Evolutionary conservation across 92 coral and sea anemone genomes (phyloP), one percentile per base, ranked within the genome.

Genomic region (Nematostella vectensis): DNA sequence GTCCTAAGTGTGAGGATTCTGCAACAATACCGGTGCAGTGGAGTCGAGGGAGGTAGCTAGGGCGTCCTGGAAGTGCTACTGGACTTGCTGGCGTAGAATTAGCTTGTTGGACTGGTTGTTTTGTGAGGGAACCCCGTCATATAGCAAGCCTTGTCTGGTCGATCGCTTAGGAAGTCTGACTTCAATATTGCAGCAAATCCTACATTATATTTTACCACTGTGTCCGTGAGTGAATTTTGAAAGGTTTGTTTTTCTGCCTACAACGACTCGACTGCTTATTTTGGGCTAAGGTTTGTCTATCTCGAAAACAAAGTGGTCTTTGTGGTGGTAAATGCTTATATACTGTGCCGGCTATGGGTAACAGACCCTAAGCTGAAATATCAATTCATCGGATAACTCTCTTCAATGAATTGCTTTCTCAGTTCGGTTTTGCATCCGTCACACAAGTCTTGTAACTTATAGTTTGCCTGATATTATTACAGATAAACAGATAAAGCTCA

Each of bases 1-100:
- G 56, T 22, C 30, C 31, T 17, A 53, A 53, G 25, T 23, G 27
- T 33, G 40, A 15, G 40, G 40, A 33, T 33, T 33, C 40, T 33
- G 6, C 40, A 33, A 33, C 8, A 15, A 33, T 33, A 6, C 40
- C 15, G 6, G 40, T 33, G 40, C 8, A 33, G 6, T 33, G 6
- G 40, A n/a, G 8, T 33, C 40, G 15, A 15, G 15, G 40, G 15
- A 33, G 15, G 40, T 33, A 33, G 6, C 40, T 33, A 33, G 40
- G 40, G 40, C 8, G 6, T 33, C 63, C 10, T 27, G 15, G 72
- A 45, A 55, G 63, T n/a, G 12, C 17, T 39, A 4, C 4, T 17
- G 9, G 9, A 11, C 51, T 45, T 45, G 4, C 18, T 45, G 18
- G 51, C 4, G 51, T 45, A 45, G 51, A 10, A 4, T 6, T 45